Base-by-base conservation (phyloP, 2,797 vertebrate genomes). In the Pseudochirops corinnae region DNA sequence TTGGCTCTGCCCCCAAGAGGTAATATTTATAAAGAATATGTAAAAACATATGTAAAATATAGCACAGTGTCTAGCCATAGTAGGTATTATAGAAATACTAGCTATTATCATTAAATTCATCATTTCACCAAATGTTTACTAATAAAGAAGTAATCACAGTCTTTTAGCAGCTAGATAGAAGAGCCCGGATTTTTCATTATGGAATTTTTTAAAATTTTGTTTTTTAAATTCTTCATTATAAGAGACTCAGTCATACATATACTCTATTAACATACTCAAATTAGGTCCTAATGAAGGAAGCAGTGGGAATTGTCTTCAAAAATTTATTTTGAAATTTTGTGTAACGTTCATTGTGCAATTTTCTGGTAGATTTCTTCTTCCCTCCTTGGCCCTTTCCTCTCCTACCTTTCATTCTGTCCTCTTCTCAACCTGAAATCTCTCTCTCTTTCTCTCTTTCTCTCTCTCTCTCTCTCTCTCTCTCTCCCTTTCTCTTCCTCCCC, bases 281-380 rank as follows among this genome's bases (percentile, higher is more conserved):
- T 31, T 28, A 16, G 28, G 3, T 53, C 29, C 33, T 3, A 1
- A 11, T 0, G 0, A 53, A 5, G 26, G 39, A 90, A n/a, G 33
- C 0, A 0, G 0, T 9, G 55, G 29, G 28, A 1, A n/a, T 3
- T 1, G 10, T 5, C 0, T 12, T 50, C 60, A 33, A 24, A 67
- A 55, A n/a, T 10, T 16, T 10, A 14, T 67, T 74, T 21, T 74
- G 62, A 33, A 1, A 1, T 28, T 60, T 55, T 26, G 26, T n/a
- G n/a, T 28, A 1, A 74, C 7, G 16, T 39, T 21, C 18, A 21
- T 74, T 39, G 5, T 74, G 6, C 6, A 3, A 39, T n/a, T 74
- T 74, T 74, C n/a, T 21, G 6, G 18, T 74, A 74, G 67, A 74
- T 62, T 62, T 62, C n/a, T 82, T 39, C 18, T 55, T 90, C 56